Conservation (phyloP, 2,888 invertebrate genomes). For the Epinotia nisella region DNA sequence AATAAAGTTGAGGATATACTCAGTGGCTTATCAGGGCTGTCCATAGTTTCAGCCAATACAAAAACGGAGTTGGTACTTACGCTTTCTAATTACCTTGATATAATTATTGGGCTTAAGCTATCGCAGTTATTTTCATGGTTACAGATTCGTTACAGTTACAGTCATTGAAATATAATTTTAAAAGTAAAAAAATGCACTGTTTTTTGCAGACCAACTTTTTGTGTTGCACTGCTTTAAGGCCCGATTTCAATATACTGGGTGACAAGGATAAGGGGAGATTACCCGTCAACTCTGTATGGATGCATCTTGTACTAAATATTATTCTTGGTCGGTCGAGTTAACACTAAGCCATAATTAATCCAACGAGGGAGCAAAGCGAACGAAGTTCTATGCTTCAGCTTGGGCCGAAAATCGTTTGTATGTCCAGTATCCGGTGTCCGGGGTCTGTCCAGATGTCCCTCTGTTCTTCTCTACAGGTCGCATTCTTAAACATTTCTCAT, state of each 20-base stretch:
- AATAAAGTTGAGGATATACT: conserved; percentile 43
- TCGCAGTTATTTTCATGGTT: too few species aligned
- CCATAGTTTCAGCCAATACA: neutral
- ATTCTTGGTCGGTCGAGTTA: neutral
- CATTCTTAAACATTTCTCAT: too few species aligned
- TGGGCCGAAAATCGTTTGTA: too few species aligned
- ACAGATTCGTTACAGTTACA: too few species aligned
- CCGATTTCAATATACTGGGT: neutral
- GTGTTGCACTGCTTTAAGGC: neutral
- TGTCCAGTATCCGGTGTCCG: too few species aligned
- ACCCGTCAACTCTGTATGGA: neutral
- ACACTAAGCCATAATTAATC: neutral
- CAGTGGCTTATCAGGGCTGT: neutral
- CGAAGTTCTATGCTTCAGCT: too few species aligned
- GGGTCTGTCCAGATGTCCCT: too few species aligned
- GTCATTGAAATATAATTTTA: too few species aligned
- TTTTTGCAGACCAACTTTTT: neutral
- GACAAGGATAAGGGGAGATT: neutral
- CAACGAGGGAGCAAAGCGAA: too few species aligned
- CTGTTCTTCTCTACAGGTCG: too few species aligned
- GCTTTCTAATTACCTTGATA: neutral
- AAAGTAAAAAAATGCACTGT: too few species aligned
- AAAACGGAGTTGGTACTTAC: neutral
- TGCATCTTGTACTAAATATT: neutral
- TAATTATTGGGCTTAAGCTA: too few species aligned